phyloP scores from a whole-genome alignment of 2,888 invertebrate species.

The Mellilla xanthometata region DNA sequence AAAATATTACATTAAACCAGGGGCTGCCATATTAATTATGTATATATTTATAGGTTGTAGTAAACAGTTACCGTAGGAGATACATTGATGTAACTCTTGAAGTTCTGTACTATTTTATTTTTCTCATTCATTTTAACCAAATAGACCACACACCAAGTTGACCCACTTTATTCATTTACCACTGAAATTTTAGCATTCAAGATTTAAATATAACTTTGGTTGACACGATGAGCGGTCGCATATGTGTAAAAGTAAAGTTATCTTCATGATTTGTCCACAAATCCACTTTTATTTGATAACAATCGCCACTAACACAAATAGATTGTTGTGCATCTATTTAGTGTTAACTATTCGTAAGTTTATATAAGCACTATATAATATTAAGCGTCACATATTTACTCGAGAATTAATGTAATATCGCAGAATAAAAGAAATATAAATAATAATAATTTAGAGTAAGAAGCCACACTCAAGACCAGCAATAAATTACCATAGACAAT shows the following conservation, averaged over 20 bases:
- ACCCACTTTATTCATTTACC: conserved; percentile 56
- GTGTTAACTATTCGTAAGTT: no score
- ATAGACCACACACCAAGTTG: conserved; percentile 51
- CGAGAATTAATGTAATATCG: no score
- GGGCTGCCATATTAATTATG: no score
- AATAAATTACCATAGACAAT: conserved; percentile 18
- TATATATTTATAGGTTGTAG: neutral
- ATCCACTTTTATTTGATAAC: conserved; percentile 64
- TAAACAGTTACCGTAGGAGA: conserved; percentile 56
- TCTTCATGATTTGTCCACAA: conserved; percentile 61
- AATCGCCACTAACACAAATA: conserved; percentile 44
- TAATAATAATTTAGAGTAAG: neutral
- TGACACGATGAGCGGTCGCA: conserved; percentile 19
- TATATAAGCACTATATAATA: no score
- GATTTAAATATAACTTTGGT: conserved; percentile 22
- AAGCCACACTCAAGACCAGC: conserved; percentile 7
- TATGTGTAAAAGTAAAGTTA: conserved; percentile 48
- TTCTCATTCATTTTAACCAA: conserved; percentile 79
- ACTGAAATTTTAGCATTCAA: conserved; percentile 33
- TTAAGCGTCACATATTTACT: no score
- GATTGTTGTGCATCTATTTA: neutral
- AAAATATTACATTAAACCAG: no score
- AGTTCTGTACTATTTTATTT: conserved; percentile 73
- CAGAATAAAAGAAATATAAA: neutral
- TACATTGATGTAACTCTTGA: conserved; percentile 81